Evolutionary conservation across 2,113 vertebrate genomes (phyloP), one percentile per base, ranked within the genome.

Genomic region (Siniperca chuatsi): DNA sequence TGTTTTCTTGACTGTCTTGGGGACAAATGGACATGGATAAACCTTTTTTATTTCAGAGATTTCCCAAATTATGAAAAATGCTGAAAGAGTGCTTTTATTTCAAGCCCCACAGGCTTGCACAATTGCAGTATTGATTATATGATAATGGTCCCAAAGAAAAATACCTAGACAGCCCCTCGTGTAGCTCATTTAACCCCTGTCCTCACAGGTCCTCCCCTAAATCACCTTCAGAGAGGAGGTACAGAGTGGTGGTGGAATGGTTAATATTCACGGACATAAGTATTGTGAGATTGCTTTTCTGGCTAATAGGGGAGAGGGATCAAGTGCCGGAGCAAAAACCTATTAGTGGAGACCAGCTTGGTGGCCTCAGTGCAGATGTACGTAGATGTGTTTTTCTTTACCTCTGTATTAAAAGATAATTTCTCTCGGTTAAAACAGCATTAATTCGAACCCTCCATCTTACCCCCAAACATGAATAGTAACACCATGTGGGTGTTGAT

Each of bases 221-320:
- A 61, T 62, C 57, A 48, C 12, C 50, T n/a, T 20, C 35, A 73
- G 55, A 65, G 11, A 57, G 12, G 44, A 62, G 8, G 72, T 48
- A 8, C n/a, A 58, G 46, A 71, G 50, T 73, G 60, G 29, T 29
- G 29, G 29, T 2, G 29, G 29, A 29, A 29, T 29, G 29, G 50
- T 68, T 65, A 58, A 50, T 62, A 87, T 86, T 91, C 84, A 89
- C 68, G 80, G 65, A 86, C 75, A 83, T 85, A 70, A 78, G 69
- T 85, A 73, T 40, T 82, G 78, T 83, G 79, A 84, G 82, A 85
- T 79, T 84, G 84, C 82, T 88, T 89, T 81, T 86, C 78, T 83
- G 48, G 62, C 79, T 84, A 77, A 69, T 88, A 81, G 85, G 48
- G 48, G 75, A 81, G 75, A 75, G 68, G 46, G 79, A 71, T 73